phyloP scores from a whole-genome alignment of 2,888 invertebrate genomes.

The Vesta saturnalis region DNA sequence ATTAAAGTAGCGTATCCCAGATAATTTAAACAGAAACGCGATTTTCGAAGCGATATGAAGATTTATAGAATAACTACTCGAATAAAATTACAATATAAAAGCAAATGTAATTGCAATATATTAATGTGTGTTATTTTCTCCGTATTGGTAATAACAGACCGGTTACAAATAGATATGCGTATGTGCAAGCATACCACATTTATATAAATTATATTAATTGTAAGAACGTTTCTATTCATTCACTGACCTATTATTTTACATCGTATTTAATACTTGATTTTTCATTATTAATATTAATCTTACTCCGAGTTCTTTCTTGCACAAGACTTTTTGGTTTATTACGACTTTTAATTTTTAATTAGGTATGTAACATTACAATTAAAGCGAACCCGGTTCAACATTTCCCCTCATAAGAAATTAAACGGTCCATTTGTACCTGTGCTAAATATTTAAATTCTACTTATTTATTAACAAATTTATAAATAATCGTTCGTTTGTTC shows the following conservation, averaged over 20 bases:
- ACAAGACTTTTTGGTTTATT: slow-evolving; percentile 6
- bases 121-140: slow-evolving; percentile 13
- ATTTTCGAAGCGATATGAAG: background rate
- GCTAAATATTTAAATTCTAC: slow-evolving; percentile 3
- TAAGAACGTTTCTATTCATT: slow-evolving; percentile 43
- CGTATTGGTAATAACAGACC: slow-evolving; percentile 11
- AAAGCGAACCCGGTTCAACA: slow-evolving; percentile 8
- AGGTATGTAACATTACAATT: background rate
- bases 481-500: slow-evolving; percentile 6
- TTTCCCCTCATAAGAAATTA: slow-evolving; percentile 3
- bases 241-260: slow-evolving; percentile 47
- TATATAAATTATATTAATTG: slow-evolving; percentile 45
- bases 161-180: slow-evolving; percentile 9
- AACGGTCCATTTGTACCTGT: slow-evolving; percentile 11
- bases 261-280: slow-evolving; percentile 37
- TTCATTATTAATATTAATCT: background rate
- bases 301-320: background rate
- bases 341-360: background rate
- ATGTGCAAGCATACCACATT: slow-evolving; percentile 37
- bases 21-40: too few relatives aligned
- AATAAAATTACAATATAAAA: slow-evolving; percentile 19
- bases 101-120: slow-evolving; percentile 13
- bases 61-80: background rate
- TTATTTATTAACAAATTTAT: slow-evolving; percentile 15
- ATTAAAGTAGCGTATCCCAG: too few relatives aligned